Percentiles rank a stretch among this genome's conserved stretches.
phyloP scores from a whole-genome alignment of 2,113 vertebrate species.

The Falcunculus frontatus region DNA sequence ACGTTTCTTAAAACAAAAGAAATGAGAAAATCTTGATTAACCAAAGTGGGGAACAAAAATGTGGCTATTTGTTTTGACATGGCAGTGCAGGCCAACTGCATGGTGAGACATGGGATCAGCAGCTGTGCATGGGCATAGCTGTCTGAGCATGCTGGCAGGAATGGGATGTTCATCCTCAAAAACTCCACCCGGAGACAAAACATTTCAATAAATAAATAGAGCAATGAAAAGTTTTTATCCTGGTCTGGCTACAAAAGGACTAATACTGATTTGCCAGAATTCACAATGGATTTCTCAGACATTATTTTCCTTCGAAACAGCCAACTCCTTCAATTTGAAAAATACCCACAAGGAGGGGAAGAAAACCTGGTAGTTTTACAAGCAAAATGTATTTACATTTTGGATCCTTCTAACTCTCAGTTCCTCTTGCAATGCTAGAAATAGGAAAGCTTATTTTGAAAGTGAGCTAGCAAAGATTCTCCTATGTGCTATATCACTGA shows the following conservation, averaged over 20 bases:
- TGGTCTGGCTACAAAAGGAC: neutral
- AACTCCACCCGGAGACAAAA: neutral
- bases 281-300: neutral
- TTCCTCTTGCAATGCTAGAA: neutral
- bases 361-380: neutral
- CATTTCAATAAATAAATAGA: neutral
- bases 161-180: neutral
- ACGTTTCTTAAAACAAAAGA: neutral
- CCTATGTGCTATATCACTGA: rapidly evolving
- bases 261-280: neutral
- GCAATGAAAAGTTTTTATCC: neutral
- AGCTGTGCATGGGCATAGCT: neutral
- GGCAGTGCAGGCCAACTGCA: neutral
- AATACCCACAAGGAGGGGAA: neutral
- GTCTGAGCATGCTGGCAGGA: neutral
- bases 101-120: neutral
- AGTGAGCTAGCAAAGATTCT: neutral
- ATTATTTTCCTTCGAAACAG: neutral
- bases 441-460: neutral
- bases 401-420: neutral
- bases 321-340: neutral
- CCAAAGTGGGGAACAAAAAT: neutral
- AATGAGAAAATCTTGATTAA: neutral
- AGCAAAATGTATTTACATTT: neutral
- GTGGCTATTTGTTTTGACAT: neutral